Conservation (phyloP, 2,797 vertebrate genomes). For the Babyrousa celebensis region DNA sequence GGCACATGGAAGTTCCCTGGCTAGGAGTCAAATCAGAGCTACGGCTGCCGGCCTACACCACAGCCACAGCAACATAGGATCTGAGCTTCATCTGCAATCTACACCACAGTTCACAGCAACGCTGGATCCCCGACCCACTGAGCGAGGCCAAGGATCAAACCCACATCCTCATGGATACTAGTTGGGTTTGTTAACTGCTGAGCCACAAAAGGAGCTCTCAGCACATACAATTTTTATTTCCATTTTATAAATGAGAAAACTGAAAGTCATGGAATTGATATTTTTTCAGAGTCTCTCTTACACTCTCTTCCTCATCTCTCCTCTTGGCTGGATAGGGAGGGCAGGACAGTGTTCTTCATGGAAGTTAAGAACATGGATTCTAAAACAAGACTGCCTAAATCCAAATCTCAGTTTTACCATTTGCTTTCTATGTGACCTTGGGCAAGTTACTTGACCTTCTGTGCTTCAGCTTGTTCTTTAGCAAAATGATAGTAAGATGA, state of each 20-base stretch:
- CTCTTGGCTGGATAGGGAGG: not conserved
- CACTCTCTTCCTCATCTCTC: not conserved
- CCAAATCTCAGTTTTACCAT: not conserved
- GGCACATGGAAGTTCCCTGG: too few relatives aligned
- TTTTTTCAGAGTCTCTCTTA: slow-evolving; percentile 33
- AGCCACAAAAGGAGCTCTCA: too few relatives aligned
- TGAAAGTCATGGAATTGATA: not conserved
- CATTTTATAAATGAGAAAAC: slow-evolving; percentile 29
- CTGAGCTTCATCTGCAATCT: too few relatives aligned
- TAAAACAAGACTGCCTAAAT: not conserved
- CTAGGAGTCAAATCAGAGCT: too few relatives aligned
- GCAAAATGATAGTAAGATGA: slow-evolving; percentile 26
- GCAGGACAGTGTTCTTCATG: not conserved
- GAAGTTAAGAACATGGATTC: not conserved
- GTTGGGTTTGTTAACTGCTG: too few relatives aligned
- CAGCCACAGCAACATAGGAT: too few relatives aligned
- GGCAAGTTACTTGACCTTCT: not conserved
- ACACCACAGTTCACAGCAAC: too few relatives aligned
- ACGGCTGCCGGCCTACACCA: too few relatives aligned
- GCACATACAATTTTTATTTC: not conserved
- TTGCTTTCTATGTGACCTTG: not conserved
- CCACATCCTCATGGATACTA: too few relatives aligned
- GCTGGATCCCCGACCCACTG: too few relatives aligned
- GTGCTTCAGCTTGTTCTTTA: slow-evolving; percentile 37
- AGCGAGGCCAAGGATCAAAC: too few relatives aligned